These are phyloP conservation scores for Bambusicola thoracicus DNA, from an alignment of 2,113 vertebrate genomes.

Conservation along the genomic window DNA sequence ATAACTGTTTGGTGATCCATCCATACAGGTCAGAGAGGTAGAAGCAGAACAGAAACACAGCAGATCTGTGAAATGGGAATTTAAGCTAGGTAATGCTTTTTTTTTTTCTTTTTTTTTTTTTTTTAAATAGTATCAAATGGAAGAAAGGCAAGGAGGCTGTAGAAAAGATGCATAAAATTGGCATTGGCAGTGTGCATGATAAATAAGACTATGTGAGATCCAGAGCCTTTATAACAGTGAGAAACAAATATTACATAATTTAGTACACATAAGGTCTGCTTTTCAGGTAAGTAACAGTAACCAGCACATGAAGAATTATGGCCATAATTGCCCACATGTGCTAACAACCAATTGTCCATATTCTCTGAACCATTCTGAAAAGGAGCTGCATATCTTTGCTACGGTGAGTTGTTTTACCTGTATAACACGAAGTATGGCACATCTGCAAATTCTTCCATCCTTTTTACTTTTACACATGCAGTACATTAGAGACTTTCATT, in stretches of 20 bases:
- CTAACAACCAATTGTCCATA: not conserved
- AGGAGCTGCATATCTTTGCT: not conserved
- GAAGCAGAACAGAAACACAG: not conserved
- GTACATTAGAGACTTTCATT: not conserved
- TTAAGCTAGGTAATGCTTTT: not conserved
- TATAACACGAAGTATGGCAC: not conserved
- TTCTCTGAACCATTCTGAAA: not conserved
- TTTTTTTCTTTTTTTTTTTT: not conserved
- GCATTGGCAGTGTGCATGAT: not conserved
- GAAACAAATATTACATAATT: not conserved
- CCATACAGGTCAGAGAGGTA: not conserved
- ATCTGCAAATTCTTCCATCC: not conserved
- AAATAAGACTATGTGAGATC: not conserved
- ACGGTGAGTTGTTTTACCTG: not conserved
- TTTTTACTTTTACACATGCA: not conserved
- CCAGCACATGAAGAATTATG: not conserved
- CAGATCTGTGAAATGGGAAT: not conserved
- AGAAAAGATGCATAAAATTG: not conserved
- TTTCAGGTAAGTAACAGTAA: not conserved
- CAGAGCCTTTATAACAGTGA: not conserved
- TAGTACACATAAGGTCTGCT: not conserved
- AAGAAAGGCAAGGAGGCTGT: not conserved
- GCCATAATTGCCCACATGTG: not conserved
- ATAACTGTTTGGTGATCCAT: not conserved
- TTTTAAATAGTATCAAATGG: not conserved